A percentile compares a stretch with the other conserved stretches of the same genome.
Conservation (phyloP, 1,140 invertebrate genomes). For the Tetramorium parvispinum region DNA sequence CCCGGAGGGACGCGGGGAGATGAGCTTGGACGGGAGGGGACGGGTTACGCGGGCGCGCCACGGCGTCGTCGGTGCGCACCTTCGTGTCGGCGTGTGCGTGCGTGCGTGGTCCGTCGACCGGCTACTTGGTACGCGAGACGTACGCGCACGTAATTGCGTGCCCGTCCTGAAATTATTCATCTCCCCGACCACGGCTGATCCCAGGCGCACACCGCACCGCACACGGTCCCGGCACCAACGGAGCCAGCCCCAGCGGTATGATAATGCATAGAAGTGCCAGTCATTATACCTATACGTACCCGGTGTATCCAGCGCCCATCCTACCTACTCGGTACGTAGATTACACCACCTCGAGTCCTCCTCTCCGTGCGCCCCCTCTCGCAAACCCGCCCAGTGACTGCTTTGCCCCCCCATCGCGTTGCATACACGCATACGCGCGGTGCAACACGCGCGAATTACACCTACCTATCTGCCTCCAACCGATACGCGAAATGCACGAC, state of each 20-base stretch:
- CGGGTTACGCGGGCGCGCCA: slow-evolving; percentile 54
- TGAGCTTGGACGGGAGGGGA: neutral
- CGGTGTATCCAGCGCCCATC: slow-evolving; percentile 72
- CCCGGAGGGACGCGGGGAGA: neutral
- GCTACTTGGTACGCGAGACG: slow-evolving; percentile 85
- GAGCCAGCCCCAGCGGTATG: slow-evolving; percentile 79
- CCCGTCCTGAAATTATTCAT: slow-evolving; percentile 86
- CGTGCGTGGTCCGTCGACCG: slow-evolving; percentile 69
- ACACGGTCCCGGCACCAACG: slow-evolving; percentile 66
- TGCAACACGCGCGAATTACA: slow-evolving; percentile 57
- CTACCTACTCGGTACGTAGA: slow-evolving; percentile 76
- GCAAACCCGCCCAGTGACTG: slow-evolving; percentile 30
- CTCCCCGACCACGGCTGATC: slow-evolving; percentile 79
- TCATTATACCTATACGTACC: slow-evolving; percentile 81
- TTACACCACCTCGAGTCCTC: slow-evolving; percentile 72
- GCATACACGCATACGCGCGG: slow-evolving; percentile 43
- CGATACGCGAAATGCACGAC: slow-evolving; percentile 32
- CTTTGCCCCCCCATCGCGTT: slow-evolving; percentile 47
- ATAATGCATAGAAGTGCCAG: slow-evolving; percentile 86
- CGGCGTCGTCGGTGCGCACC: slow-evolving; percentile 58
- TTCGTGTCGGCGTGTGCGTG: slow-evolving; percentile 55
- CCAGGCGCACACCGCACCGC: slow-evolving; percentile 69
- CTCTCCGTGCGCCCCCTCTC: slow-evolving; percentile 2
- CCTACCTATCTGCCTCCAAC: slow-evolving; percentile 35
- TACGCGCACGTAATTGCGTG: slow-evolving; percentile 85